phyloP scores from a whole-genome alignment of 2,113 vertebrate species.

The Trematomus loennbergii region DNA sequence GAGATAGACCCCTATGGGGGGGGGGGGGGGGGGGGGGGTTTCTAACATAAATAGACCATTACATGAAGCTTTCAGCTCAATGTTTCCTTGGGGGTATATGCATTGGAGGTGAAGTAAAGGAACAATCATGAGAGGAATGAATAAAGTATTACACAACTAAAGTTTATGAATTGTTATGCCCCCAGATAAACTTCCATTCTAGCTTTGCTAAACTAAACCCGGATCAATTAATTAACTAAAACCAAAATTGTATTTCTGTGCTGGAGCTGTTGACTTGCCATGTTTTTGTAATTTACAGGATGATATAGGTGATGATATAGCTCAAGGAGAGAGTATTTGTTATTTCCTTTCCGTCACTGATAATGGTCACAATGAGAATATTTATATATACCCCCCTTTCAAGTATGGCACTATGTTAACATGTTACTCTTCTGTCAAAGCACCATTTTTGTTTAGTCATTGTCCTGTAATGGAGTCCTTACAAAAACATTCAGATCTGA shows the following conservation, averaged over 20 bases:
- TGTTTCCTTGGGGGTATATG: slow-evolving; percentile 13
- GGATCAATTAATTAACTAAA: neutral
- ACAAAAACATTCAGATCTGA: slow-evolving; percentile 9
- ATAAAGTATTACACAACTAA: neutral
- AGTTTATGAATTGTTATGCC: neutral
- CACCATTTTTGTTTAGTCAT: neutral
- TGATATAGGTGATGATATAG: neutral
- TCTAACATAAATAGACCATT: slow-evolving; percentile 13
- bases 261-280: neutral
- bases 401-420: neutral
- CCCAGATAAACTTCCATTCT: neutral
- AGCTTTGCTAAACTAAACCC: neutral
- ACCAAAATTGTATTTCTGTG: neutral
- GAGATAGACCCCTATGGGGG: slow-evolving; percentile 47
- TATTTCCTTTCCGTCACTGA: too few relatives aligned
- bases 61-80: slow-evolving; percentile 48
- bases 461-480: neutral
- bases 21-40: neutral
- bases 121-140: slow-evolving; percentile 40
- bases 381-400: too few relatives aligned
- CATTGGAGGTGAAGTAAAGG: slow-evolving; percentile 25
- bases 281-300: neutral
- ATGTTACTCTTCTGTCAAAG: neutral
- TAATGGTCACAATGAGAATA: too few relatives aligned
- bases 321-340: neutral